A percentile compares a stretch with the other conserved stretches of the same genome.
phyloP scores from a whole-genome alignment of 2,888 invertebrate species.

The Chalcosyrphus nemorum region DNA sequence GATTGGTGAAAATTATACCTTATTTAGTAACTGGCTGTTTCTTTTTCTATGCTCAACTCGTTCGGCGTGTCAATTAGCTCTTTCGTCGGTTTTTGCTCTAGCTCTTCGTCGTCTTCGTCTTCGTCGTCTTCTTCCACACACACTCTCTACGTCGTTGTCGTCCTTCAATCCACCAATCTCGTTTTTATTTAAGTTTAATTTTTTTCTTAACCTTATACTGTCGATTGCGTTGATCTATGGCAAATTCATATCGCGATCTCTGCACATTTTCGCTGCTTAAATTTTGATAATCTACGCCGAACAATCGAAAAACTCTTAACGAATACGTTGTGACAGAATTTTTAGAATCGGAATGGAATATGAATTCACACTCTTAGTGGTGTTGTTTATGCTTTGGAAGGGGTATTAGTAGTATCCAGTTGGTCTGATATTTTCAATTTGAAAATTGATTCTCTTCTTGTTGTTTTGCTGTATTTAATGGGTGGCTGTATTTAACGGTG shows the following conservation, averaged over 20 bases:
- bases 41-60: neutral
- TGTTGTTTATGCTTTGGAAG: conserved; percentile 24
- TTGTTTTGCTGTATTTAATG: neutral
- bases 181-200: conserved; percentile 78
- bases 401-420: conserved; percentile 31
- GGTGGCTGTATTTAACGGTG: neutral
- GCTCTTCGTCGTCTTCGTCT: conserved; percentile 40
- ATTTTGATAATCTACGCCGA: conserved; percentile 80
- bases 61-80: conserved; percentile 26
- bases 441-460: too few relatives aligned
- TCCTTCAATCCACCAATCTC: conserved; percentile 58
- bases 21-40: neutral
- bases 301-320: conserved; percentile 80
- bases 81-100: conserved; percentile 9
- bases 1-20: conserved; percentile 3
- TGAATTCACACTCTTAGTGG: conserved; percentile 61
- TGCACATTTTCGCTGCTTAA: conserved; percentile 82
- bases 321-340: conserved; percentile 82
- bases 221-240: conserved; percentile 82
- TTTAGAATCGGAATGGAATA: conserved; percentile 73
- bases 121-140: conserved; percentile 18
- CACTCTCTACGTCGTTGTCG: conserved; percentile 37
- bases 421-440: neutral
- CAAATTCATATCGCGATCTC: conserved; percentile 83
- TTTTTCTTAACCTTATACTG: conserved; percentile 82